These are phyloP conservation scores for Caenorhabditis afra DNA, from an alignment of 2,888 invertebrate species.

Conservation along the genomic window DNA sequence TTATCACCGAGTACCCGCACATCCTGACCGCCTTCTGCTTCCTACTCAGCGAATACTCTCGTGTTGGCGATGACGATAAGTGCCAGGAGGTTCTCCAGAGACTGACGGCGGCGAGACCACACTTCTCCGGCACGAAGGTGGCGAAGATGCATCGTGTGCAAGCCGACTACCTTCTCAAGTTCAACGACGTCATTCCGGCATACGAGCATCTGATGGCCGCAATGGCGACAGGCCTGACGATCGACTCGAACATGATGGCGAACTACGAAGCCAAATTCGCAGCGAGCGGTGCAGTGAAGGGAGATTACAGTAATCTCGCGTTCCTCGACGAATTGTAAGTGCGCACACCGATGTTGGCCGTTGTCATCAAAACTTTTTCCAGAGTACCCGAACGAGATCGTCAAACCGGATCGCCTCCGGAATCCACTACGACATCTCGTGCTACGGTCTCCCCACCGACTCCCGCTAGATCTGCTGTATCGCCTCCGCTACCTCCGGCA, in stretches of 20 bases:
- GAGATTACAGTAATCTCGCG: constrained; percentile 32
- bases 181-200: constrained; percentile 24
- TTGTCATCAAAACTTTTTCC: background rate
- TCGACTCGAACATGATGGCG: constrained; percentile 26
- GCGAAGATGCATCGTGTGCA: constrained; percentile 27
- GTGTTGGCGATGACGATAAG: background rate
- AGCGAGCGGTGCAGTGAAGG: constrained; percentile 3
- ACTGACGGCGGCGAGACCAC: constrained; percentile 1
- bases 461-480: background rate
- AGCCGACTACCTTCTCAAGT: constrained; percentile 35
- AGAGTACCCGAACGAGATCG: constrained; percentile 9
- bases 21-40: constrained; percentile 33
- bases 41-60: constrained; percentile 25
- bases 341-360: too few species aligned
- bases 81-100: constrained; percentile 25
- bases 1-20: constrained; percentile 29
- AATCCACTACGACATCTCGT: background rate
- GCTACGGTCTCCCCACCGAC: too few species aligned
- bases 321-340: constrained; percentile 29
- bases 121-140: constrained; percentile 18
- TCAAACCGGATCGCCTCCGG: too few species aligned
- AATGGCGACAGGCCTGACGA: constrained; percentile 22
- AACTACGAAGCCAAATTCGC: constrained; percentile 20
- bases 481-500: background rate
- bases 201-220: constrained; percentile 54